phyloP scores from a whole-genome alignment of 1,140 invertebrate species.

The fruit fly (Drosophila melanogaster) region Release_6_plus_ISO1_MT NT_033777.3:13091001-13091500 shows the following conservation, averaged over 20 bases:
- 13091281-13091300: not conserved
- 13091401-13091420: constrained; percentile 3
- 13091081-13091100: constrained; percentile 2
- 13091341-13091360: constrained; percentile 35
- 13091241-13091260: not conserved
- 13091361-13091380: constrained; percentile 16
- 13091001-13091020: no score
- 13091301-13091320: not conserved
- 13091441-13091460: constrained; percentile 35
- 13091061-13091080: no score
- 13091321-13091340: constrained; percentile 23
- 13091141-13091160: constrained; percentile 1
- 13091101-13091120: constrained; percentile 6
- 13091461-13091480: constrained; percentile 84
- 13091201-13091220: constrained; percentile 29
- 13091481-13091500: constrained; percentile 84
- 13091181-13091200: constrained; percentile 25
- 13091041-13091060: no score
- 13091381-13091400: constrained; percentile 18
- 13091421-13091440: not conserved
- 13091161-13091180: constrained; percentile 5
- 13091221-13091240: constrained; percentile 17
- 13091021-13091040: no score
- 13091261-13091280: constrained; percentile 12
- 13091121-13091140: not conserved